These are phyloP conservation scores for Colletes gigas DNA, from an alignment of 1,140 invertebrate genomes.

Conservation along the genomic window DNA sequence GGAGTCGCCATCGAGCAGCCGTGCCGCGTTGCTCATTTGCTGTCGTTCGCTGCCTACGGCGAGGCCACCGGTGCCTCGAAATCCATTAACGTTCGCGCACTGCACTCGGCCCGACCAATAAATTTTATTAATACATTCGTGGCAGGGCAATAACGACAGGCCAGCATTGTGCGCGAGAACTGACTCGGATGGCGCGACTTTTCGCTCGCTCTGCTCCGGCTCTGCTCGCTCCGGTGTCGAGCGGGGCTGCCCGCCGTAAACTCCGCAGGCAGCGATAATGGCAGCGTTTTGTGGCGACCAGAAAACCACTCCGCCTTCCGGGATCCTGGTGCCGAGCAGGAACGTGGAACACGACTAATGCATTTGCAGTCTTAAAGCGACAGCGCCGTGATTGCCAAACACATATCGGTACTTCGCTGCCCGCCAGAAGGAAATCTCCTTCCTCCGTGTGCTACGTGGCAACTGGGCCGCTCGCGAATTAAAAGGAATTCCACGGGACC, in stretches of 20 bases:
- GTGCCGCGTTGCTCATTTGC: constrained; percentile 64
- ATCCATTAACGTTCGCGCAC: constrained; percentile 75
- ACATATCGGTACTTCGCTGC: constrained; percentile 53
- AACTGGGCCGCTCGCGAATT: constrained; percentile 1
- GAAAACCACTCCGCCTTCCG: constrained; percentile 65
- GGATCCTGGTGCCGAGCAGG: constrained; percentile 55
- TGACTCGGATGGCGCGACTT: constrained; percentile 14
- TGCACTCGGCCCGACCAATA: constrained; percentile 72
- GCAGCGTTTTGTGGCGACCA: constrained; percentile 63
- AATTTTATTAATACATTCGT: constrained; percentile 79
- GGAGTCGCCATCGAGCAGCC: constrained; percentile 53
- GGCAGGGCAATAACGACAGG: constrained; percentile 71
- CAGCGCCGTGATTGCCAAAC: constrained; percentile 57
- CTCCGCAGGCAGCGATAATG: constrained; percentile 59
- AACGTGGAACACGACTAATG: constrained; percentile 64
- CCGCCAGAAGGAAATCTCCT: constrained; percentile 14
- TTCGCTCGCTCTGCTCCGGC: constrained; percentile 9
- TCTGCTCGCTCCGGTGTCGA: background rate
- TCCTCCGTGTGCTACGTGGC: background rate
- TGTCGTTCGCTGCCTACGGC: constrained; percentile 62
- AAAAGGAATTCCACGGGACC: background rate
- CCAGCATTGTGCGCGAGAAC: constrained; percentile 63
- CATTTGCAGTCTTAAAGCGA: constrained; percentile 62
- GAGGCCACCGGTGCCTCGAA: constrained; percentile 72
- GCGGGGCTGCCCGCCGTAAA: constrained; percentile 46